Evolutionary conservation across 2,888 invertebrate genomes (phyloP).

Genomic region (Amphipoea lucens): DNA sequence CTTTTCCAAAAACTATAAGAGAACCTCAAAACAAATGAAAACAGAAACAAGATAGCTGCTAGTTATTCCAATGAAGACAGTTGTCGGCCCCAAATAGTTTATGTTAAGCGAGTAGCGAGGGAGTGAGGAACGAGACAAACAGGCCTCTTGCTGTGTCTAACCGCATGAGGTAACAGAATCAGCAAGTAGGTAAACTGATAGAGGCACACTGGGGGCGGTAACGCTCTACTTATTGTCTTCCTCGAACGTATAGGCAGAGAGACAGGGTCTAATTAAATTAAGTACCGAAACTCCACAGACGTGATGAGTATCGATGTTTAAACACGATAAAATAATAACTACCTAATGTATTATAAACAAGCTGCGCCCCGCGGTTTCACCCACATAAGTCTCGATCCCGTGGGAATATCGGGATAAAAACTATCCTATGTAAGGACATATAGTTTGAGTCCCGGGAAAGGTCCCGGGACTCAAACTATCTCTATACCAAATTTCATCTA

Average conservation of each 20-base stretch:
- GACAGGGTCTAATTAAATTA: background rate
- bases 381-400: no score
- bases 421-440: no score
- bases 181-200: constrained; percentile 44
- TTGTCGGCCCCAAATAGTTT: constrained; percentile 47
- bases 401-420: no score
- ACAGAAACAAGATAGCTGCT: constrained; percentile 17
- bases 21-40: constrained; percentile 5
- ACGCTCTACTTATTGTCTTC: background rate
- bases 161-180: constrained; percentile 60
- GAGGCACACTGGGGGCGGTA: constrained; percentile 35
- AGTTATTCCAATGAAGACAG: constrained; percentile 42
- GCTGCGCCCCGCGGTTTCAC: no score
- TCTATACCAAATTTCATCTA: no score
- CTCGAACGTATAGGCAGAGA: background rate
- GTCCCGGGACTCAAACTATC: no score
- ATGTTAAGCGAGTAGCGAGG: constrained; percentile 38
- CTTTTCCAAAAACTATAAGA: background rate
- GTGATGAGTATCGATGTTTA: no score
- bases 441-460: no score
- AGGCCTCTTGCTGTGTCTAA: constrained; percentile 48
- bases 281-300: background rate
- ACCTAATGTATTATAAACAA: no score
- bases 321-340: no score
- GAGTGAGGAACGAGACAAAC: constrained; percentile 52